Evolutionary conservation across 2,797 vertebrate genomes (phyloP).

Genomic region (Etheostoma perlongum): DNA sequence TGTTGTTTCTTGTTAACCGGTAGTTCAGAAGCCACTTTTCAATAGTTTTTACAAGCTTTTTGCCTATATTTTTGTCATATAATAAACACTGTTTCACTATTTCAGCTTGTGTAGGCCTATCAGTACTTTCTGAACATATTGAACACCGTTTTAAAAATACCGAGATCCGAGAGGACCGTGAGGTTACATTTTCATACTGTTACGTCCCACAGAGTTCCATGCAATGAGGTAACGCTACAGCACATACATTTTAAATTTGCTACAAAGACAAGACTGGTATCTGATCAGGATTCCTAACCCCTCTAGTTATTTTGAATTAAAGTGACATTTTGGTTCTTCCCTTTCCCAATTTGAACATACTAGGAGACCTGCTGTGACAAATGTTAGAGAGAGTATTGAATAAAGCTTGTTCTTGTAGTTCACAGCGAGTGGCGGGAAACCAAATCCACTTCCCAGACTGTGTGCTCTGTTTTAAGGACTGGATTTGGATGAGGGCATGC

Average conservation of each 20-base stretch:
- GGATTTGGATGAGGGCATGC: slow-evolving; percentile 34
- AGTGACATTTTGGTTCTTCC: background rate
- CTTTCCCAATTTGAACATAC: background rate
- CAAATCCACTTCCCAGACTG: slow-evolving; percentile 7
- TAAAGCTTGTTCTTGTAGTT: slow-evolving; percentile 29
- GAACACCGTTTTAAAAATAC: no score
- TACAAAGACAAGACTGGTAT: background rate
- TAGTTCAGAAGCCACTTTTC: no score
- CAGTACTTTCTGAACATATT: no score
- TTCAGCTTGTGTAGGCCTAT: no score
- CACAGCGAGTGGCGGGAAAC: slow-evolving; percentile 17
- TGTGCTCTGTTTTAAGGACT: slow-evolving; percentile 34
- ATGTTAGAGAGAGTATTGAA: slow-evolving; percentile 17
- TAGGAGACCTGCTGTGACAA: background rate
- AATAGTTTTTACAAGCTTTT: no score
- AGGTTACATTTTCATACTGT: no score
- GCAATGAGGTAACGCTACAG: background rate
- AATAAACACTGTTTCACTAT: no score
- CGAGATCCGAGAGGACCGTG: no score
- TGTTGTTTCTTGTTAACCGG: no score
- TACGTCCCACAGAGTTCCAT: background rate
- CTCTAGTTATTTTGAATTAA: background rate
- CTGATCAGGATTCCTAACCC: background rate
- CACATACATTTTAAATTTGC: background rate
- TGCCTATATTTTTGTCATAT: no score